Base-by-base conservation (phyloP, 2,113 vertebrate genomes). In the Carassius auratus region DNA sequence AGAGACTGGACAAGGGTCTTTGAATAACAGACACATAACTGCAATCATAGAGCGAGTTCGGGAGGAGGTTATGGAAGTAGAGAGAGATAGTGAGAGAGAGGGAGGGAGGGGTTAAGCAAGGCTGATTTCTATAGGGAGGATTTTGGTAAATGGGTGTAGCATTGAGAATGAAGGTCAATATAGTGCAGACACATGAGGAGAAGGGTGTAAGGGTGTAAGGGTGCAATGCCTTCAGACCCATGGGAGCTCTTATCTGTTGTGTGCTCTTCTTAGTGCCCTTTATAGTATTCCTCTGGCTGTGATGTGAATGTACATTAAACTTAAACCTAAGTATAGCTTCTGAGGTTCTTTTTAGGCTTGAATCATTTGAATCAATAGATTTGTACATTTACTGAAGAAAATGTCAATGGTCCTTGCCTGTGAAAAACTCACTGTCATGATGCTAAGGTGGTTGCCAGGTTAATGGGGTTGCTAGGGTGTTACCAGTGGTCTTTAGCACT, bases 11-110 rank as follows among this genome's bases (percentile, higher is more conserved):
- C 50, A 74, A 85, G 68, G 85, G 85, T 86, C 85, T 88, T 84
- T 90, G 85, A 71, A 85, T 86, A 76, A 90, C 82, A 48, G n/a
- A 88, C 77, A 69, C 93, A 93, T 93, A 90, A 90, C 91, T 92
- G 87, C 91, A 85, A 48, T 13, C 74, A 87, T 87, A 86, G 84
- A 61, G 77, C 84, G 73, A 69, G 62, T 26, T 78, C 38, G 8
- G 52, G 52, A 21, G 61, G 23, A 45, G 66, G 84, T 52, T 48
- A 85, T 23, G 64, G 33, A 26, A 48, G 23, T 83, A 55, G 26
- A 61, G 45, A 48, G 45, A 48, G 45, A 48, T 48, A 12, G 38
- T 42, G 45, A 48, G 45, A 48, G 45, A 17, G 50, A 30, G 36
- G 17, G 50, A 30, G 36, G 71, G 84, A 81, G 81, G 38, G 33